Base-by-base conservation (phyloP, 2,888 invertebrate species). In the Dynastes tityus region DNA sequence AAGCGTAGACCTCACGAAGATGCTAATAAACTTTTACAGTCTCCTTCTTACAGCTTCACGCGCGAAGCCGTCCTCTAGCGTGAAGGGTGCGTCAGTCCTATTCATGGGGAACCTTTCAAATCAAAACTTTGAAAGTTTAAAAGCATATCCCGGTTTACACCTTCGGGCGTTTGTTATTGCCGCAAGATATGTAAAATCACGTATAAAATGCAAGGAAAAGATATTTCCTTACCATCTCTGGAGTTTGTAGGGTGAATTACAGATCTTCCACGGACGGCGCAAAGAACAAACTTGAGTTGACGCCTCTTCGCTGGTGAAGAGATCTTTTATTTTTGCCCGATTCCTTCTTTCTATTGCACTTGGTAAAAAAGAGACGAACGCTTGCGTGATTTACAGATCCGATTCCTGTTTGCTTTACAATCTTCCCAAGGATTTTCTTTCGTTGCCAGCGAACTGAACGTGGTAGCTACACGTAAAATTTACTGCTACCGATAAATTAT, bases 61-160 rank as follows among this genome's bases (percentile, higher is more conserved):
- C 11, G 2, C 3, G 11, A 45, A 45, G 2, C 11, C 45, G 11
- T 6, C 11, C 45, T 2, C 45, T 2, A 45, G 11, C 11, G 45
- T 11, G 11, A 11, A 8, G 1, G 45, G 8, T 8, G 11, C 45
- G 11, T 45, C 45, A 11, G 8, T 11, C 32, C 32, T 37, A 37
- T 8, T 45, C 67, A 22, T 22, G 49, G 51, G 5, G 27, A 49
- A 68, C 49, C 68, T 13, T 29, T 40, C 11, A 16, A 51, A 27
- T 51, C 68, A 51, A 68, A 68, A 45, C 51, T 68, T 68, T 29
- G 27, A 58, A 73, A 73, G 58, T 73, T 73, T 73, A 73, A 73
- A 73, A 73, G 58, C 61, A 73, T 73, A 37, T 73, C 37, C 37
- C 58, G 40, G 29, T 68, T 68, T 51, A 51, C 51, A 51, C 27